phyloP scores from a whole-genome alignment of 1,140 invertebrate species.

The Drosophila rhopaloa region DNA sequence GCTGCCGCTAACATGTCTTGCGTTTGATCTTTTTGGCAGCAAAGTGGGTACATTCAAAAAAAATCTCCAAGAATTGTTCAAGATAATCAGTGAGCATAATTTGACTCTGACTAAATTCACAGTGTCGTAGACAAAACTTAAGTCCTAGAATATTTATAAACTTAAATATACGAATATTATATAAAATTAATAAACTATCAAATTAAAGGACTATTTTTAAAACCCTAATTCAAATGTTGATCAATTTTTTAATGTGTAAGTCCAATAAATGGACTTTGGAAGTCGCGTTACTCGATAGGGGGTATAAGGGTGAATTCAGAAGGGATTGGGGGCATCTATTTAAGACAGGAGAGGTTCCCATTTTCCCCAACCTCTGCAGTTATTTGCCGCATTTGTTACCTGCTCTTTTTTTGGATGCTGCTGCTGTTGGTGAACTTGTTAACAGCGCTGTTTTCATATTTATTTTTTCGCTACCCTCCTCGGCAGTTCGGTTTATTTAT shows the following conservation, averaged over 20 bases:
- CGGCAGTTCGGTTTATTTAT: slow-evolving; percentile 60
- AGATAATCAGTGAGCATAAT: not conserved
- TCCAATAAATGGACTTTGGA: slow-evolving; percentile 19
- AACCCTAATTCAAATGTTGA: not conserved
- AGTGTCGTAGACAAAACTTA: too few relatives aligned
- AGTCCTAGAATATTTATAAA: too few relatives aligned
- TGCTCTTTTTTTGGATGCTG: slow-evolving; percentile 36
- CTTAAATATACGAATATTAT: not conserved
- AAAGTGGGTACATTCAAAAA: slow-evolving; percentile 26
- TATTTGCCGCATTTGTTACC: slow-evolving; percentile 55
- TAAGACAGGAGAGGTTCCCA: slow-evolving; percentile 18
- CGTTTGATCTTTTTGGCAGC: slow-evolving; percentile 73
- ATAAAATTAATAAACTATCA: too few relatives aligned
- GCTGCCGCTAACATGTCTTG: slow-evolving; percentile 75
- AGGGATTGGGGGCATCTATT: slow-evolving; percentile 39
- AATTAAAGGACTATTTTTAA: too few relatives aligned
- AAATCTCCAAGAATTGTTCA: too few relatives aligned
- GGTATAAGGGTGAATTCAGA: slow-evolving; percentile 27
- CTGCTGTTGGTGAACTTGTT: slow-evolving; percentile 74
- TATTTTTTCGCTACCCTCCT: slow-evolving; percentile 59
- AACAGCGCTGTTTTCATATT: slow-evolving; percentile 74
- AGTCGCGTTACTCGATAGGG: slow-evolving; percentile 12
- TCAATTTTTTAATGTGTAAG: slow-evolving; percentile 1
- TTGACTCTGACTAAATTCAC: too few relatives aligned
- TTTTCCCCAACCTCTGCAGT: slow-evolving; percentile 14